phyloP scores from a whole-genome alignment of 2,797 vertebrate species.

The Gymnocypris eckloni region DNA sequence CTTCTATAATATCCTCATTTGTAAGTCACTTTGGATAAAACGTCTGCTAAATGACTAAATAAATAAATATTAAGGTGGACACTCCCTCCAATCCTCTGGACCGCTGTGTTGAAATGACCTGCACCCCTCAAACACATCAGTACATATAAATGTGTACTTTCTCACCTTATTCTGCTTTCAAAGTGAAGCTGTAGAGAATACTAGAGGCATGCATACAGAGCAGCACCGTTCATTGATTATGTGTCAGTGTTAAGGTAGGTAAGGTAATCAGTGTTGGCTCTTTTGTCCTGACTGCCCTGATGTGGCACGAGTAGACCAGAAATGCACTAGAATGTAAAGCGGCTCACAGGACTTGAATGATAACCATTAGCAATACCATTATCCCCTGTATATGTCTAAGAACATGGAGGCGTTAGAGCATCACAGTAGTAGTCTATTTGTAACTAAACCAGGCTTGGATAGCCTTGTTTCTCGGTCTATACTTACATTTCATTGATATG shows the following conservation, averaged over 20 bases:
- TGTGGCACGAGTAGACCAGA: background rate
- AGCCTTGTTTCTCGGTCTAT: background rate
- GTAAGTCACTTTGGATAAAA: no score
- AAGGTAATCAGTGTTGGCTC: conserved; percentile 26
- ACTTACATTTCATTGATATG: background rate
- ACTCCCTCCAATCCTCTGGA: background rate
- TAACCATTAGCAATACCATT: background rate
- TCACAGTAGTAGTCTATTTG: background rate
- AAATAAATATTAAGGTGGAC: background rate
- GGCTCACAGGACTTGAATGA: conserved; percentile 13
- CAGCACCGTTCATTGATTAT: conserved; percentile 40
- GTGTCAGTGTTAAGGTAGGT: conserved; percentile 11
- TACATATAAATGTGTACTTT: background rate
- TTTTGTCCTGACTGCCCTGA: conserved; percentile 30
- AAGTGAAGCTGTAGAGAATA: conserved; percentile 33
- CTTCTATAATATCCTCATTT: no score
- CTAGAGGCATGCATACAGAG: conserved; percentile 28
- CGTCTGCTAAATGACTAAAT: no score
- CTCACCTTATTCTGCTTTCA: conserved; percentile 27
- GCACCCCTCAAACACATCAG: background rate
- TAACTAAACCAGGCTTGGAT: background rate
- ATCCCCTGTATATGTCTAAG: conserved; percentile 1
- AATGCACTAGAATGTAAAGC: conserved; percentile 14
- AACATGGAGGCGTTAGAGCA: background rate
- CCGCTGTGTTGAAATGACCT: background rate